phyloP scores from a whole-genome alignment of 2,888 invertebrate species.

The Nemurella pictetii region DNA sequence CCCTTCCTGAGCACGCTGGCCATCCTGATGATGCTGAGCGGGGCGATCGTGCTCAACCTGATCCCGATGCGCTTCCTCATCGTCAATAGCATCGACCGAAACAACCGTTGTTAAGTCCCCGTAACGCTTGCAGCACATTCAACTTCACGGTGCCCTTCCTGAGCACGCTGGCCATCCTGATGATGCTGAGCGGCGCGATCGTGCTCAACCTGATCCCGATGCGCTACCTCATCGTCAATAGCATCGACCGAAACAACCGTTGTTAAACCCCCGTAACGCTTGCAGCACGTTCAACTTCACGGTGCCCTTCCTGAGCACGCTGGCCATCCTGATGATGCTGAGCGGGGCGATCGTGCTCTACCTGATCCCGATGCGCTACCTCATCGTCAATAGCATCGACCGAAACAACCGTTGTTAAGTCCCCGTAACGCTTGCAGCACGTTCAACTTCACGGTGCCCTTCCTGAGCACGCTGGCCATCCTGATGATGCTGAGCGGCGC shows the following conservation, averaged over 20 bases:
- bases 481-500: slow-evolving; percentile 72
- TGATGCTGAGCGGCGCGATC: slow-evolving; percentile 71
- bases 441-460: slow-evolving; percentile 96
- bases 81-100: no score
- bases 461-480: slow-evolving; percentile 91
- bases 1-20: slow-evolving; percentile 95
- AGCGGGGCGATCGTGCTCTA: slow-evolving; percentile 80
- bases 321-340: slow-evolving; percentile 80
- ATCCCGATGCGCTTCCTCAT: slow-evolving; percentile 88
- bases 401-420: no score
- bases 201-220: slow-evolving; percentile 89
- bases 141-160: slow-evolving; percentile 97
- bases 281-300: slow-evolving; percentile 97
- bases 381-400: no score
- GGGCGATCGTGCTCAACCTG: slow-evolving; percentile 78
- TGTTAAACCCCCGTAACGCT: slow-evolving; percentile 54
- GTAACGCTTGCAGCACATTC: slow-evolving; percentile 82
- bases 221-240: slow-evolving; percentile 85
- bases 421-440: slow-evolving; percentile 71
- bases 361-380: slow-evolving; percentile 82
- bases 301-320: slow-evolving; percentile 91
- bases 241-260: no score
- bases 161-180: slow-evolving; percentile 85
- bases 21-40: slow-evolving; percentile 73
- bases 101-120: no score